Percentiles rank a stretch among this genome's conserved stretches.
phyloP scores from a whole-genome alignment of 1,140 invertebrate species.

The Mycetomoellerius zeteki region DNA sequence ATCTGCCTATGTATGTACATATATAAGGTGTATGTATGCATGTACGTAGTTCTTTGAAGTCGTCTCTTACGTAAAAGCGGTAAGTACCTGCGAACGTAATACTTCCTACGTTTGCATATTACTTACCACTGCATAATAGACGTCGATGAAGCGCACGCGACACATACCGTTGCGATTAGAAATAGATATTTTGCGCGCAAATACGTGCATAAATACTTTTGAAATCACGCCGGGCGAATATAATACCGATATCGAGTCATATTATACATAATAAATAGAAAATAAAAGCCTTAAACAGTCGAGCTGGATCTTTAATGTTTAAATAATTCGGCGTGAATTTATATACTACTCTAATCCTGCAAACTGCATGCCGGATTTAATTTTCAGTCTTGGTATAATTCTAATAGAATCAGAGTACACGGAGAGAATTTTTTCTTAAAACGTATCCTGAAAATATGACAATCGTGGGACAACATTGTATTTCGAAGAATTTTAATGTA shows the following conservation, averaged over 20 bases:
- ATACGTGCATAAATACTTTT: background rate
- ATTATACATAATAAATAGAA: too few species aligned
- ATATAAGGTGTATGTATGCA: background rate
- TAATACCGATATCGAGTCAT: background rate
- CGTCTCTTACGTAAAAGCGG: constrained; percentile 51
- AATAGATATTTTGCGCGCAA: constrained; percentile 16
- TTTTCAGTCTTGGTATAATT: too few species aligned
- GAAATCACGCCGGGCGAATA: background rate
- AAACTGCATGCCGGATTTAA: too few species aligned
- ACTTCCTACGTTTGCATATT: constrained; percentile 59
- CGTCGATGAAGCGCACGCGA: constrained; percentile 43
- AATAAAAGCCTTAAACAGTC: too few species aligned
- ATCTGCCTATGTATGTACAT: background rate
- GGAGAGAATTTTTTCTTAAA: too few species aligned
- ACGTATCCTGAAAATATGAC: too few species aligned
- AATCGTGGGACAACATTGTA: too few species aligned
- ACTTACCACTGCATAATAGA: constrained; percentile 50
- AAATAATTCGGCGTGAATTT: too few species aligned
- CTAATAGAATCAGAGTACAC: too few species aligned
- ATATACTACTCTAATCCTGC: too few species aligned
- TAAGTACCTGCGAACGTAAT: constrained; percentile 47
- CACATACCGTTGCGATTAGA: background rate
- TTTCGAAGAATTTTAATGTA: too few species aligned
- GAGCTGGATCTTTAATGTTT: too few species aligned
- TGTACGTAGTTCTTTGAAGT: constrained; percentile 18